Evolutionary conservation across 1,140 invertebrate genomes (phyloP).

Genomic region (Scaptomyza graminum): DNA sequence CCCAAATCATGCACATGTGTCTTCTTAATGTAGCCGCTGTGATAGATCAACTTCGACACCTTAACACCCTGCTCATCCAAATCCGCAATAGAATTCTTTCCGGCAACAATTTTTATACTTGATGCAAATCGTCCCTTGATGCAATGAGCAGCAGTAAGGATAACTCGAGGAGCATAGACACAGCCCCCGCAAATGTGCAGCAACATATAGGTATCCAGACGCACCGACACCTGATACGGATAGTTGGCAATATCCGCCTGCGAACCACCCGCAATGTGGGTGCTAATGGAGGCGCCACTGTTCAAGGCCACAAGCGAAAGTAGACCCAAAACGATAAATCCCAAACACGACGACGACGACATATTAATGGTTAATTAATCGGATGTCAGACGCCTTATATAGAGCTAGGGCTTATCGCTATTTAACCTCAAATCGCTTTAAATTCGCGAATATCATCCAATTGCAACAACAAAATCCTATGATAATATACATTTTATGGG

Average conservation of each 20-base stretch:
- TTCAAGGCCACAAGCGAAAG: slow-evolving; percentile 25
- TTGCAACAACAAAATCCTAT: slow-evolving; percentile 36
- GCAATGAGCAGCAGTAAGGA: slow-evolving; percentile 87
- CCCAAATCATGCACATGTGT: slow-evolving; percentile 80
- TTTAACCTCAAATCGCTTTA: slow-evolving; percentile 22
- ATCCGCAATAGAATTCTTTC: slow-evolving; percentile 68
- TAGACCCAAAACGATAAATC: slow-evolving; percentile 44
- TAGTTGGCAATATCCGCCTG: slow-evolving; percentile 57
- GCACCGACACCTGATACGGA: slow-evolving; percentile 70
- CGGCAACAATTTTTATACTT: slow-evolving; percentile 60
- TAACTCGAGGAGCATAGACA: slow-evolving; percentile 85
- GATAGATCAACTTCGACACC: slow-evolving; percentile 63
- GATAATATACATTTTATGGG: slow-evolving; percentile 49
- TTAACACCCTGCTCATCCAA: slow-evolving; percentile 65
- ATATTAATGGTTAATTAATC: slow-evolving; percentile 14
- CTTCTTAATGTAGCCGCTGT: slow-evolving; percentile 62
- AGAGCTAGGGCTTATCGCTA: slow-evolving; percentile 29
- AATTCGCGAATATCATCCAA: slow-evolving; percentile 37
- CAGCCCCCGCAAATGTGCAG: slow-evolving; percentile 69
- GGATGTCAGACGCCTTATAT: slow-evolving; percentile 16
- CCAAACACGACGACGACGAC: slow-evolving; percentile 41
- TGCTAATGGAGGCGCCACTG: slow-evolving; percentile 45
- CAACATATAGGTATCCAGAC: slow-evolving; percentile 68
- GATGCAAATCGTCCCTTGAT: slow-evolving; percentile 74
- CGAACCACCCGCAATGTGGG: slow-evolving; percentile 60